These are phyloP conservation scores for Bovichtus variegatus DNA, from an alignment of 2,797 vertebrate genomes.

Conservation along the genomic window DNA sequence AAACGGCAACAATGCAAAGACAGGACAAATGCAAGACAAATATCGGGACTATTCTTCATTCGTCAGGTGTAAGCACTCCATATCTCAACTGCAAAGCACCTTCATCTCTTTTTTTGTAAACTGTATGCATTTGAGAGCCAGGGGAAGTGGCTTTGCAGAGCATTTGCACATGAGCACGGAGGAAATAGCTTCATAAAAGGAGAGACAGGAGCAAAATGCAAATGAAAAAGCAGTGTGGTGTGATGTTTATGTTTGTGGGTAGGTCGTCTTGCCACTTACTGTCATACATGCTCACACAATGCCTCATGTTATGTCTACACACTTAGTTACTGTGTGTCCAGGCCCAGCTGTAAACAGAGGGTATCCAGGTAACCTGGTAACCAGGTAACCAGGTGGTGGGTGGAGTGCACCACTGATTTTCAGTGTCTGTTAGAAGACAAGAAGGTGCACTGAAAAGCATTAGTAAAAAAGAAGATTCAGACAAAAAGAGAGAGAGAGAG, in stretches of 20 bases:
- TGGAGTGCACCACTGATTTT: conserved; percentile 20
- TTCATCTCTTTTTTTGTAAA: conserved; percentile 20
- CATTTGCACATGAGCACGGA: conserved; percentile 29
- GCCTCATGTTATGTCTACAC: conserved; percentile 28
- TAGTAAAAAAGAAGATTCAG: conserved; percentile 34
- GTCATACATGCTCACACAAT: conserved; percentile 15
- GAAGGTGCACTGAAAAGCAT: conserved; percentile 2
- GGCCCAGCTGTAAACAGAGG: conserved; percentile 48
- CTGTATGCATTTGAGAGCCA: conserved; percentile 10
- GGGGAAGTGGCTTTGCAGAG: conserved; percentile 45
- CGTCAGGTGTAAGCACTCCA: not conserved
- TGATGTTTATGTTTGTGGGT: conserved; percentile 12
- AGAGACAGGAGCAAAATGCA: conserved; percentile 22
- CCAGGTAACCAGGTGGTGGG: conserved; percentile 52
- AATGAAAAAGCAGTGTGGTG: conserved; percentile 7
- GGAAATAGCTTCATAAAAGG: conserved; percentile 27
- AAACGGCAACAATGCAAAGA: conserved; percentile 7
- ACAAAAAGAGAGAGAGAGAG: not conserved
- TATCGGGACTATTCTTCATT: not conserved
- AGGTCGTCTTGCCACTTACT: conserved; percentile 5
- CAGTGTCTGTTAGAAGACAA: conserved; percentile 13
- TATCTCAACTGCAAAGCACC: not conserved
- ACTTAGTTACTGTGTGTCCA: conserved; percentile 29
- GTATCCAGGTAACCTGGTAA: conserved; percentile 52
- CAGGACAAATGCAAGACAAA: conserved; percentile 10